Evolutionary conservation across 2,888 invertebrate species (phyloP).

Genomic region (Agelastica alni): DNA sequence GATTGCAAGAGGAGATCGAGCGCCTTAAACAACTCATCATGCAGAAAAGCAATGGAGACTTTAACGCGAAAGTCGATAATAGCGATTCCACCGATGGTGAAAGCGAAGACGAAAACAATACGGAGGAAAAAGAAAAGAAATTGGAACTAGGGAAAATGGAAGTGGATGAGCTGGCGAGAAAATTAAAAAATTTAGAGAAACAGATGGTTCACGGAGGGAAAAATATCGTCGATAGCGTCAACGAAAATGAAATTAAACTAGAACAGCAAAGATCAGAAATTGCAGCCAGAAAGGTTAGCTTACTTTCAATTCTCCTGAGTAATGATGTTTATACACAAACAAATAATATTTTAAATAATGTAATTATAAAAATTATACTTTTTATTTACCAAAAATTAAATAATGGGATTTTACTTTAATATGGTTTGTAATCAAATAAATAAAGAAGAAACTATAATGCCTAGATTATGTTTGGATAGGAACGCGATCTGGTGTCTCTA

Average conservation of each 20-base stretch:
- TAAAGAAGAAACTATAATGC: too few relatives aligned
- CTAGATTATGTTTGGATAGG: too few relatives aligned
- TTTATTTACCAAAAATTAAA: too few relatives aligned
- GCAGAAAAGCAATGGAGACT: slow-evolving; percentile 48
- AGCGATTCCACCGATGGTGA: slow-evolving; percentile 35
- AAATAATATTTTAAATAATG: too few relatives aligned
- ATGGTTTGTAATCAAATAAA: too few relatives aligned
- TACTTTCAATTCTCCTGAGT: too few relatives aligned
- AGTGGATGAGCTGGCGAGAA: slow-evolving; percentile 75
- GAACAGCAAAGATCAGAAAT: slow-evolving; percentile 87
- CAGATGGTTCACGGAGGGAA: slow-evolving; percentile 93
- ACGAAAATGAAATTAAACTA: slow-evolving; percentile 88
- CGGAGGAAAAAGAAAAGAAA: slow-evolving; percentile 55
- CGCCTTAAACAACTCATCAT: slow-evolving; percentile 56
- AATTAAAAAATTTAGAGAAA: slow-evolving; percentile 86
- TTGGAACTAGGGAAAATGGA: slow-evolving; percentile 62
- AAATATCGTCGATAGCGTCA: slow-evolving; percentile 93
- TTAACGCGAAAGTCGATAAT: slow-evolving; percentile 44
- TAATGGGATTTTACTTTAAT: too few relatives aligned
- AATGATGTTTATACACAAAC: too few relatives aligned
- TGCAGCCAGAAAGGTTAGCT: slow-evolving; percentile 76
- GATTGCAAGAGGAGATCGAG: slow-evolving; percentile 94
- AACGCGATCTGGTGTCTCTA: neutral
- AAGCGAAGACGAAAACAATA: slow-evolving; percentile 54
- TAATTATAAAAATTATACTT: too few relatives aligned